phyloP scores from a whole-genome alignment of 1,140 invertebrate species.

The Pseudomyrmex flavicornis region DNA sequence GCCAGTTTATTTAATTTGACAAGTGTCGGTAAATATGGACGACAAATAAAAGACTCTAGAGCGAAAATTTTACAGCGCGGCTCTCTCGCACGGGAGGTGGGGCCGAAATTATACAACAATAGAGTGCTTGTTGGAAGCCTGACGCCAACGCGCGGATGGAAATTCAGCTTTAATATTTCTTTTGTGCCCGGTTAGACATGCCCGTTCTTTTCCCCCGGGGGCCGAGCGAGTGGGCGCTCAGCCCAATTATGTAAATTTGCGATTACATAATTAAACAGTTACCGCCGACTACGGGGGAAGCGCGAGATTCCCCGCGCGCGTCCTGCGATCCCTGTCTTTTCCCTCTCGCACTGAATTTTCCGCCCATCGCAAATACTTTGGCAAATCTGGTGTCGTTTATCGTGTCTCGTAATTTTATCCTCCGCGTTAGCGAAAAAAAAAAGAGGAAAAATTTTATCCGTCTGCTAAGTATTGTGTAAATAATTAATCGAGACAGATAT shows the following conservation, averaged over 20 bases:
- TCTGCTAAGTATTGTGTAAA: background rate
- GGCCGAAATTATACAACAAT: slow-evolving; percentile 55
- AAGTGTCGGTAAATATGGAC: slow-evolving; percentile 60
- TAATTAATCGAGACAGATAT: too few relatives aligned
- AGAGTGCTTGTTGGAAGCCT: slow-evolving; percentile 42
- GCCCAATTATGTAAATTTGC: slow-evolving; percentile 78
- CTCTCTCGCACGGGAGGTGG: background rate
- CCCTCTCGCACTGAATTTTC: slow-evolving; percentile 28
- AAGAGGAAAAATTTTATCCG: background rate
- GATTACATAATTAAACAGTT: slow-evolving; percentile 81
- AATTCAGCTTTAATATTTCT: slow-evolving; percentile 68
- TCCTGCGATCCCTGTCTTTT: slow-evolving; percentile 1
- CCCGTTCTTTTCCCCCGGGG: slow-evolving; percentile 23
- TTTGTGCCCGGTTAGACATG: slow-evolving; percentile 57
- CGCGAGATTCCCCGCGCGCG: slow-evolving; percentile 53
- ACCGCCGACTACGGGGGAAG: slow-evolving; percentile 48
- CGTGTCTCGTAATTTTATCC: background rate
- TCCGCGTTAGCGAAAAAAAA: background rate
- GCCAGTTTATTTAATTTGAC: slow-evolving; percentile 55
- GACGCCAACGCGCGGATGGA: slow-evolving; percentile 44
- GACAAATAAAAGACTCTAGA: slow-evolving; percentile 54
- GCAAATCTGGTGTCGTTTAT: slow-evolving; percentile 32
- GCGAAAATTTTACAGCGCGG: slow-evolving; percentile 45
- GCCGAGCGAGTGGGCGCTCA: slow-evolving; percentile 54
- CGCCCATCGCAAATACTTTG: slow-evolving; percentile 11